These are phyloP conservation scores for Chromobotia macracanthus DNA, from an alignment of 2,797 vertebrate species.

Conservation along the genomic window DNA sequence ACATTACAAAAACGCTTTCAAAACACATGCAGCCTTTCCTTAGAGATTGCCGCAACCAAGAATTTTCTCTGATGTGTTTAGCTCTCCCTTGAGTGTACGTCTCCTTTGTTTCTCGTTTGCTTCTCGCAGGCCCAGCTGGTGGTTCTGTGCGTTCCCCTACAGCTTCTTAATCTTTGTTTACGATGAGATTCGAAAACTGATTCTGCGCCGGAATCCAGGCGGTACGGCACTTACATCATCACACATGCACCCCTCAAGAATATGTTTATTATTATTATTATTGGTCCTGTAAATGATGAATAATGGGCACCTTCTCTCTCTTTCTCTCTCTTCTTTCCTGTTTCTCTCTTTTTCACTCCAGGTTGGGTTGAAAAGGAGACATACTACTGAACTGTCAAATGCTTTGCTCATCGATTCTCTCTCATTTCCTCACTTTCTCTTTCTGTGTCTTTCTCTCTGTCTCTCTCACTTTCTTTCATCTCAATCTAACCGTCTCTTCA, in stretches of 20 bases:
- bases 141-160: conserved; percentile 96
- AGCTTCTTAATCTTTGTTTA: conserved; percentile 97
- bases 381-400: conserved; percentile 79
- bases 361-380: conserved; percentile 84
- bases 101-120: conserved; percentile 9
- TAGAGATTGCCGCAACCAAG: background rate
- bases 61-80: background rate
- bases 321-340: conserved; percentile 24
- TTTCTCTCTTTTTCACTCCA: conserved; percentile 62
- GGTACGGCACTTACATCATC: conserved; percentile 68
- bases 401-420: conserved; percentile 63
- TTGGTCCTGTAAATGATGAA: background rate
- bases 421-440: conserved; percentile 56
- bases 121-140: conserved; percentile 86
- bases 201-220: conserved; percentile 89
- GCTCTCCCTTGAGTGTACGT: background rate
- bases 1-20: background rate
- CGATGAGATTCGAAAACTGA: conserved; percentile 92
- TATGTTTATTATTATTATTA: background rate
- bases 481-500: conserved; percentile 49
- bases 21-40: background rate
- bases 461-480: conserved; percentile 39
- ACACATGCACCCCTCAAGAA: background rate
- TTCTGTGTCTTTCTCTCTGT: conserved; percentile 39
- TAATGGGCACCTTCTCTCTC: background rate